Base-by-base conservation (phyloP, 2,113 vertebrate genomes). In the Uria lomvia region DNA sequence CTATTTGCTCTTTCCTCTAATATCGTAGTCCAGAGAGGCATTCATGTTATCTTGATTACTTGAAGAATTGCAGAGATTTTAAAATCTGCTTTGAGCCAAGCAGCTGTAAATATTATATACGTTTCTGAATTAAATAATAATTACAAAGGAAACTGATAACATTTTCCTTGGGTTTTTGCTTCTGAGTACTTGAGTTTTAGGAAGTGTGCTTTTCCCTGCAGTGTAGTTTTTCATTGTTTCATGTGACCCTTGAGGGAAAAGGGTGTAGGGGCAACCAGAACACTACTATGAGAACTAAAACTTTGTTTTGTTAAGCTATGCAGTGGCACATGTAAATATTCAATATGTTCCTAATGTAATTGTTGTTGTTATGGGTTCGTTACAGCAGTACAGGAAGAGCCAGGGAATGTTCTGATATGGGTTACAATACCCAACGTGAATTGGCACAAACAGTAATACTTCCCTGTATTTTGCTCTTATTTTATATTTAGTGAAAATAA, bases 381-480 rank as follows among this genome's bases (percentile, higher is more conserved):
- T 94, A 42, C 88, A 96, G 80, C 36, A 94, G 91, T 67, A 96
- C 98, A 98, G 98, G 98, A 98, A 98, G 88, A 95, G 96, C 65
- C 81, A 63, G 82, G 91, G 87, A 93, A 90, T 63, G 91, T 94
- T 97, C 97, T 97, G 97, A 98, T 98, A 98, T 15, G 94, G 95
- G 65, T 94, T 96, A 98, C 98, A 98, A 98, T 98, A 70, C 85
- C 77, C 68, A 53, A 80, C 38, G 55, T 87, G 73, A 97, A 92
- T 97, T 98, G 97, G 97, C 95, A 89, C 75, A 52, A 70, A 65
- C 15, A 85, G 52, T 62, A 82, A 65, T 58, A 97, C 91, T 98
- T 98, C 98, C 98, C 95, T 98, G 96, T 92, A 98, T 98, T 98
- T 98, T 98, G 85, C 83, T 95, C 74, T 59, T 92, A 90, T 88